Conservation (phyloP, 2,113 vertebrate genomes). For the Tiliqua scincoides region DNA sequence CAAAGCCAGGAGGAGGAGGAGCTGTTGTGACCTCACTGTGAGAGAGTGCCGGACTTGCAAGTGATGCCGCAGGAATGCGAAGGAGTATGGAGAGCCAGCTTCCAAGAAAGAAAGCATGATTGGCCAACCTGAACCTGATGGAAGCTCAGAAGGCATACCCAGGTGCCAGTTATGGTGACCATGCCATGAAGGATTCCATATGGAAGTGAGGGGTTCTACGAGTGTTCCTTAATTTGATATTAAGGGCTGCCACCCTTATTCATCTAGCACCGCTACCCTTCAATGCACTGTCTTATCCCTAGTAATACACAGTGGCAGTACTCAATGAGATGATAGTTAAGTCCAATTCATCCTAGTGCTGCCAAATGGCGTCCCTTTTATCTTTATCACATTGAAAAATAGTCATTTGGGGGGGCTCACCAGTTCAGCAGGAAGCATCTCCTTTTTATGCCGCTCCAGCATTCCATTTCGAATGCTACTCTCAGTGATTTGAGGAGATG, state of each 20-base stretch:
- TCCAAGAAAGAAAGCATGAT: too few relatives aligned
- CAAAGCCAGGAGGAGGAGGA: too few relatives aligned
- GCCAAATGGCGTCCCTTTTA: neutral
- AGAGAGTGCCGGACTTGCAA: too few relatives aligned
- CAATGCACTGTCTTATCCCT: neutral
- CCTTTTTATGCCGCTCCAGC: conserved; percentile 6
- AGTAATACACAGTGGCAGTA: neutral
- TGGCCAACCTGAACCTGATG: too few relatives aligned
- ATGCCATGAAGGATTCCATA: too few relatives aligned
- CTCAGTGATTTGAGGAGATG: conserved; percentile 34
- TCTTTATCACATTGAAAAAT: neutral
- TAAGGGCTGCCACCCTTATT: neutral
- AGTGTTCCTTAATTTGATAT: neutral
- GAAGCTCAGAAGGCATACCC: too few relatives aligned
- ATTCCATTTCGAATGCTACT: conserved; percentile 33
- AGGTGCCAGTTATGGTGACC: too few relatives aligned
- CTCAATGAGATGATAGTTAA: neutral
- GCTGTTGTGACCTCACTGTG: too few relatives aligned
- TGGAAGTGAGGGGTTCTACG: too few relatives aligned
- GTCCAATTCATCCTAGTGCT: neutral
- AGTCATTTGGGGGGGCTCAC: neutral
- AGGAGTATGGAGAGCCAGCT: too few relatives aligned
- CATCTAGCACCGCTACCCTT: neutral
- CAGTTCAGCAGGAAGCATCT: conserved; percentile 3
- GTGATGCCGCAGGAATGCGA: too few relatives aligned